Conservation (phyloP, 2,888 invertebrate species). For the Ametastegia equiseti region DNA sequence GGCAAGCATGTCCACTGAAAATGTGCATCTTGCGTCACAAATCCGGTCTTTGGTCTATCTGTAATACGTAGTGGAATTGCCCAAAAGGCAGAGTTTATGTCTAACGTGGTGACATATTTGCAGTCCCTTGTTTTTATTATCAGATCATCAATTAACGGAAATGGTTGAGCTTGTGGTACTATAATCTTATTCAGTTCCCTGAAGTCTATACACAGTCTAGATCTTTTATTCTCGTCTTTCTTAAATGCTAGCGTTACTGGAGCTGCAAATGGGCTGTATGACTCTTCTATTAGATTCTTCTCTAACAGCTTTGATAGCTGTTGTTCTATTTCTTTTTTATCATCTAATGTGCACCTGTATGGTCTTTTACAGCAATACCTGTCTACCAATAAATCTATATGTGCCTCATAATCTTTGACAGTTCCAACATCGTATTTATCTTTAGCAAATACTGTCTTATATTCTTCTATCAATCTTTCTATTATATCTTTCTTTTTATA, state of each 20-base stretch:
- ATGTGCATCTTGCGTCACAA: slow-evolving; percentile 54
- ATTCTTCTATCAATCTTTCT: background rate
- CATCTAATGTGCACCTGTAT: slow-evolving; percentile 46
- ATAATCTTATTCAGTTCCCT: slow-evolving; percentile 51
- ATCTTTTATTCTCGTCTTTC: slow-evolving; percentile 50
- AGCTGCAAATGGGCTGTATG: slow-evolving; percentile 52
- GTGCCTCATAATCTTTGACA: slow-evolving; percentile 13
- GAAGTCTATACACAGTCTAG: slow-evolving; percentile 39
- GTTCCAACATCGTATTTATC: slow-evolving; percentile 51
- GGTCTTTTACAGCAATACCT: slow-evolving; percentile 50
- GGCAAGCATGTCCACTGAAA: slow-evolving; percentile 53
- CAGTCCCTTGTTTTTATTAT: slow-evolving; percentile 49
- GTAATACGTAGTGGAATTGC: slow-evolving; percentile 52
- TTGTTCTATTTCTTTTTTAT: slow-evolving; percentile 50
- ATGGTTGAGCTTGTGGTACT: slow-evolving; percentile 50
- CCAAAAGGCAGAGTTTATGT: slow-evolving; percentile 53
- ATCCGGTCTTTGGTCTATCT: slow-evolving; percentile 55
- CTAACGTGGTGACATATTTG: slow-evolving; percentile 51
- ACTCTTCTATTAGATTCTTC: slow-evolving; percentile 49
- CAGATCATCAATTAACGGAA: slow-evolving; percentile 53
- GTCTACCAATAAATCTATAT: slow-evolving; percentile 29
- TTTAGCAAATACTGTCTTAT: background rate
- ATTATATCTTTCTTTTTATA: slow-evolving; percentile 50
- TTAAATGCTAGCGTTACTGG: slow-evolving; percentile 51
- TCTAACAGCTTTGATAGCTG: slow-evolving; percentile 46